These are phyloP conservation scores for Meloidogyne chitwoodi DNA, from an alignment of 1,140 invertebrate genomes.

Conservation along the genomic window DNA sequence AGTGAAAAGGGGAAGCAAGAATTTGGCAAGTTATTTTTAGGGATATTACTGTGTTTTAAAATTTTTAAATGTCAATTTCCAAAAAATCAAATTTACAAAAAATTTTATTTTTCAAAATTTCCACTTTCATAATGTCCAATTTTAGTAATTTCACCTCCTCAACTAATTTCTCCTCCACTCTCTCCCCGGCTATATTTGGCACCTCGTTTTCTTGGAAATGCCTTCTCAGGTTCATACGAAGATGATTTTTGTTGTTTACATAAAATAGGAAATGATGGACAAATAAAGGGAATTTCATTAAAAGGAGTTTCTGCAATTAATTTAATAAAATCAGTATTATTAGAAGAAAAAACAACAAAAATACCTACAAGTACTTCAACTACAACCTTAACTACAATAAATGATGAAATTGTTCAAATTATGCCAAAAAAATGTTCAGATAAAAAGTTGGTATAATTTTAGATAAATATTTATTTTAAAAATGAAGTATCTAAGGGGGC, in stretches of 20 bases:
- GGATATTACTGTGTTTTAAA: too few relatives aligned
- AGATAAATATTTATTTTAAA: too few relatives aligned
- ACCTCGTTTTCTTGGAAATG: neutral
- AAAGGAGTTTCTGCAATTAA: neutral
- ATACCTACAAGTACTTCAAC: neutral
- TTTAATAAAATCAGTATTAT: neutral
- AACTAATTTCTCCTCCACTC: neutral
- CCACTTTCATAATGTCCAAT: neutral
- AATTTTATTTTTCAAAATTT: too few relatives aligned
- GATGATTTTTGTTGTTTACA: neutral
- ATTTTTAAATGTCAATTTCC: too few relatives aligned
- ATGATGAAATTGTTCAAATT: neutral
- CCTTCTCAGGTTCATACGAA: neutral
- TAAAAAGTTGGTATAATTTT: neutral
- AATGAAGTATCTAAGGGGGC: too few relatives aligned
- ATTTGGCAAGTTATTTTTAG: neutral
- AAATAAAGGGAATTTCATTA: neutral
- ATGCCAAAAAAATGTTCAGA: conserved; percentile 7
- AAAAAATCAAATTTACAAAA: too few relatives aligned
- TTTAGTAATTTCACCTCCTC: neutral
- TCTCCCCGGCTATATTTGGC: neutral
- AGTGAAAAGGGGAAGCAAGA: neutral
- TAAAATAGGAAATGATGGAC: neutral
- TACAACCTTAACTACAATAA: neutral
- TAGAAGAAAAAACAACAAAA: neutral